Evolutionary conservation across 2,888 invertebrate genomes (phyloP), one percentile per base, ranked within the genome.

Genomic region (Zonitis immaculata): DNA sequence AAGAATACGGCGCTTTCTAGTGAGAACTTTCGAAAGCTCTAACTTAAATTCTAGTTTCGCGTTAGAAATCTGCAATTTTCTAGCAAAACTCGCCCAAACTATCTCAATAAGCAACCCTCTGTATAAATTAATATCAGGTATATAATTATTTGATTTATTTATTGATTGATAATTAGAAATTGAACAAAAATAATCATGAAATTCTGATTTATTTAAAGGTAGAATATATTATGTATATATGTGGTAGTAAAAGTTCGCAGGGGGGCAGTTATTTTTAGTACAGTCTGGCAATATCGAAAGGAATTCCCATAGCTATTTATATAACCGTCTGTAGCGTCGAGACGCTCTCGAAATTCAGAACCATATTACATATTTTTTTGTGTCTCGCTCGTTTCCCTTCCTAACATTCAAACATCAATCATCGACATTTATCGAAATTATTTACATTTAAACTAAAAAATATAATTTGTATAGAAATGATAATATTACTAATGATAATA

Each of bases 281-380:
- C 52, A 59, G 64, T 63, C 66, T 63, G 61, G 60, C 58, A 56
- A 52, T 58, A 56, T 52, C 61, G 58, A 65, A 57, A 64, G 66
- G 67, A 66, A 70, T 68, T 70, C 67, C 64, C 65, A 58, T 52
- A 52, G 60, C 62, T 68, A 69, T 70, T 67, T 70, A 61, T 63
- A 67, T 59, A 6, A 9, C 56, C 54, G 64, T 63, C 65, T 62
- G 51, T 58, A 53, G 65, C 67, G 62, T 63, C 64, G 64, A 59
- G 64, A 65, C 64, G 66, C 56, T 35, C 35, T 18, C 9, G 3
- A 35, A 35, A 16, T 35, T 9, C 16, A 35, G n/a, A n/a, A n/a
- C n/a, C n/a, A n/a, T n/a, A n/a, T n/a, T n/a, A n/a, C n/a, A n/a
- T n/a, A n/a, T n/a, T n/a, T n/a, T n/a, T n/a, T n/a, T n/a, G n/a